Evolutionary conservation across 53 echinoderm and acorn worm species (phyloP), one percentile per base, ranked within the genome.

Genomic region (Patiria pectinifera): DNA sequence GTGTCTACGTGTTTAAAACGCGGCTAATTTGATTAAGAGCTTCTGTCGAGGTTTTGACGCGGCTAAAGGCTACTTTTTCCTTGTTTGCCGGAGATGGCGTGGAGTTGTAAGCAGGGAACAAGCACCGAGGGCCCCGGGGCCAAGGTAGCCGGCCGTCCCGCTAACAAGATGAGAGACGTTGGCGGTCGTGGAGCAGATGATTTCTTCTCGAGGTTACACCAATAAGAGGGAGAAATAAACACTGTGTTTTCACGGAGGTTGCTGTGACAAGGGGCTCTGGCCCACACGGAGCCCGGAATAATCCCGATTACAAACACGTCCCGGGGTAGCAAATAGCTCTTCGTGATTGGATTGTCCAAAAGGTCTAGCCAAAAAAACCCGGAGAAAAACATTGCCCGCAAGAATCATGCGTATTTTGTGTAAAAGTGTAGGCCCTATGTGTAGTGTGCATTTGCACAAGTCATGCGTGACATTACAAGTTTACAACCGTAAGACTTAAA

Each of bases 11-110:
- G 53, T 82, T 25, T 15, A 84, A 84, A 84, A 58, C 10, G 43
- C 84, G 66, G 84, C 66, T 84, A 63, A 84, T 84, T 84, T 62
- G 62, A 84, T 84, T 63, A 84, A 84, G 84, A 84, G 84, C 84
- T 63, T 15, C 66, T n/a, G 84, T 44, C 66, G 84, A 63, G 66
- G 84, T 84, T 62, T 22, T 62, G 43, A 44, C 84, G 84, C 58
- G 63, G 80, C 80, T 82, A 58, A 74, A 74, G 74, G 15, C 74
- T 74, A 24, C 10, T n/a, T 74, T 10, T 24, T 9, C 24, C 74
- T 76, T 76, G 25, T 76, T n/a, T n/a, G 76, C 5, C 66, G 0
- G 8, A 53, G 66, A 14, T 15, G 80, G 45, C 13, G 26, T 15
- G 48, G 80, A 80, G 45, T 12, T 82, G 13, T 59, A 79, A 46